Conservation (phyloP, 2,797 vertebrate genomes). For the Hypotaenidia philippensis region DNA sequence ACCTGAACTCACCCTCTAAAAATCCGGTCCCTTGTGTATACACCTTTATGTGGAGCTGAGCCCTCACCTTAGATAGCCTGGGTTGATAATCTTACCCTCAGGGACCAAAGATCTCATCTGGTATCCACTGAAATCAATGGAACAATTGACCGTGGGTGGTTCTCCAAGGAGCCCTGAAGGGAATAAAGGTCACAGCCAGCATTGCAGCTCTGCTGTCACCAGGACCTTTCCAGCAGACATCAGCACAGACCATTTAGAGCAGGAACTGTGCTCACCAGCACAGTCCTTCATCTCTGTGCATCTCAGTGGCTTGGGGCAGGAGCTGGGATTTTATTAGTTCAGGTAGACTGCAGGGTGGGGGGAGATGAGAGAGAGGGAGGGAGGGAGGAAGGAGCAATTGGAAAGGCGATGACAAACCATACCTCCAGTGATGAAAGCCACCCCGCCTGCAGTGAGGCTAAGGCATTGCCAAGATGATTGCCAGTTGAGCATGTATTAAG, state of each 20-base stretch:
- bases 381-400: background rate
- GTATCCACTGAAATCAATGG: constrained; percentile 1
- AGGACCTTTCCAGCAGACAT: background rate
- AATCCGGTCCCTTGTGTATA: background rate
- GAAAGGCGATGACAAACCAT: constrained; percentile 18
- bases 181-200: background rate
- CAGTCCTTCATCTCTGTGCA: background rate
- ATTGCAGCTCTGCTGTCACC: background rate
- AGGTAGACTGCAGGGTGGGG: background rate
- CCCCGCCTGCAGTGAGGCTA: constrained; percentile 6
- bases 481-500: constrained; percentile 11
- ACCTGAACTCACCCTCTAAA: background rate
- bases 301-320: background rate
- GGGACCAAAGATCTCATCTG: constrained; percentile 30
- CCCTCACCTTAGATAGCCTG: background rate
- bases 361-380: constrained; percentile 20
- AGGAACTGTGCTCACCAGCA: background rate
- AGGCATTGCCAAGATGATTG: constrained; percentile 33
- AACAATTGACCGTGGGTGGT: constrained; percentile 45
- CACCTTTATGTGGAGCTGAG: background rate
- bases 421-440: constrained; percentile 38
- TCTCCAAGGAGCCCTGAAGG: constrained; percentile 26
- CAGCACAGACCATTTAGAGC: background rate
- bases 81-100: constrained; percentile 33
- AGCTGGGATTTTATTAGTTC: background rate